Evolutionary conservation across 2,797 vertebrate genomes (phyloP), one percentile per base, ranked within the genome.

Genomic region (Pelobates cultripes): DNA sequence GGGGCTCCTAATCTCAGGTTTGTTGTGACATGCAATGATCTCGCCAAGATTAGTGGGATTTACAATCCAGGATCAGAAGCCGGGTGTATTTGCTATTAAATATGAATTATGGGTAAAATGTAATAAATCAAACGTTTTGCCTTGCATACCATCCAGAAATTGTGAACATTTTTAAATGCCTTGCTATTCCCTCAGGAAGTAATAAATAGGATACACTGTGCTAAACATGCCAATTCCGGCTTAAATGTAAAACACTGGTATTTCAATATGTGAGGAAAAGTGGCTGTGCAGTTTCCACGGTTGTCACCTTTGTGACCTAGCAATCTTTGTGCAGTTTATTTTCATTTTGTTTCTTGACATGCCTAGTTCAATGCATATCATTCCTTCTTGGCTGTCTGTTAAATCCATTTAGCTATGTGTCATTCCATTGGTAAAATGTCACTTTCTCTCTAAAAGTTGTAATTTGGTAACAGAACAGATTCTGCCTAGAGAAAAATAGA

Each of bases 241-340:
- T 28, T 28, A 28, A 28, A 28, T 28, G 28, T 28, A 28, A 28
- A 28, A 28, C 28, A 28, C 28, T 28, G 28, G 28, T 28, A 28
- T 10, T 63, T 7, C 9, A 40, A 73, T 66, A 70, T 57, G 63
- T 40, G 47, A 71, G 63, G 78, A 80, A 74, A 68, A 80, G 45
- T 40, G 3, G 70, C 69, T 72, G 69, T 51, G 17, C 42, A 63
- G 68, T 28, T 68, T 53, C 2, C 15, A 47, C 60, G 43, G 69
- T 4, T n/a, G 44, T 12, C 60, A 28, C 68, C 47, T 71, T 60
- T 41, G 12, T 3, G 69, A 14, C 51, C 45, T 15, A 51, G 43
- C 60, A 64, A 57, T 51, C 68, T 61, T 70, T n/a, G 4, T 71
- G 47, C 75, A 55, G 47, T 82, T 82, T 82, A 77, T 82, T 67